Evolutionary conservation across 1,140 invertebrate genomes (phyloP).

Genomic region (Zaprionus inermis): DNA sequence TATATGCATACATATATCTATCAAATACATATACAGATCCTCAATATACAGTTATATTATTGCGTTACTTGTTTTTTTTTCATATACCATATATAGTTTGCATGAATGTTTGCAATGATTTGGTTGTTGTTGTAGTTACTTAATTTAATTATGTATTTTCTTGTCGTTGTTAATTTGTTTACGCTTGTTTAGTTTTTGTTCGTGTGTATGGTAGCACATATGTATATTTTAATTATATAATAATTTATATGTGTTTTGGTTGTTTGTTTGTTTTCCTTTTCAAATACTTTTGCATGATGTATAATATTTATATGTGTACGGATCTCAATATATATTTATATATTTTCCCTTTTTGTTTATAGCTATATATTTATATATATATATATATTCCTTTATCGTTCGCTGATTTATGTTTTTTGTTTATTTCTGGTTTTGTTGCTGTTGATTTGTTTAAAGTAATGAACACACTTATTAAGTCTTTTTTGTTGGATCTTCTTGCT

Average conservation of each 20-base stretch:
- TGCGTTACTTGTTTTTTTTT: conserved; percentile 48
- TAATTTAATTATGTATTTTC: conserved; percentile 34
- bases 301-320: conserved; percentile 5
- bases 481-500: conserved; percentile 63
- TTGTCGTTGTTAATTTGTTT: conserved; percentile 47
- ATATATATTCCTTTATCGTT: conserved; percentile 32
- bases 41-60: conserved; percentile 33
- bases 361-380: conserved; percentile 7
- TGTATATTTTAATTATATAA: conserved; percentile 15
- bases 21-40: conserved; percentile 1
- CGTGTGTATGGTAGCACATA: conserved; percentile 20
- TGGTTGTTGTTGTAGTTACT: conserved; percentile 29
- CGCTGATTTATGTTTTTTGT: conserved; percentile 36
- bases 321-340: not conserved
- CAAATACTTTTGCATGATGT: conserved; percentile 24
- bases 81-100: conserved; percentile 26
- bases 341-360: not conserved
- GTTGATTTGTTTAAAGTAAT: conserved; percentile 71
- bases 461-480: conserved; percentile 77
- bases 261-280: conserved; percentile 22
- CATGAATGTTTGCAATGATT: conserved; percentile 35
- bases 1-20: conserved; percentile 27
- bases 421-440: conserved; percentile 19
- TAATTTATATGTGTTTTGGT: conserved; percentile 29
- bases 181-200: conserved; percentile 41